Evolutionary conservation across 2,797 vertebrate genomes (phyloP).

Genomic region (Vespertilio murinus): DNA sequence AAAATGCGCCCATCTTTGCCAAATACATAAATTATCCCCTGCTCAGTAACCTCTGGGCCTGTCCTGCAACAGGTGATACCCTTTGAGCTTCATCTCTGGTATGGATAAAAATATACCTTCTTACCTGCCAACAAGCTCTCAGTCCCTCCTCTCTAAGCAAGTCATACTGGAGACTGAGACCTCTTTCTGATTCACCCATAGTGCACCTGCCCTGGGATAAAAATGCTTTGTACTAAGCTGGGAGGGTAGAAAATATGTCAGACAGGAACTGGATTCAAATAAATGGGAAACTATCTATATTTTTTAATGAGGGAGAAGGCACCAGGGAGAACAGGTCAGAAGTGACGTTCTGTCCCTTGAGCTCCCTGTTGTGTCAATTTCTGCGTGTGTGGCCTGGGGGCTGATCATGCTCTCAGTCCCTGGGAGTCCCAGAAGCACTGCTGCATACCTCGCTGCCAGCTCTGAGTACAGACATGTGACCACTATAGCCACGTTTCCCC

Average conservation of each 20-base stretch:
- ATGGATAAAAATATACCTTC: conserved; percentile 65
- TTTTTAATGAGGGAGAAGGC: conserved; percentile 73
- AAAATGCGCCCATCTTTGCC: conserved; percentile 39
- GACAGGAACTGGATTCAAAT: conserved; percentile 13
- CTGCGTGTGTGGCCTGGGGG: conserved; percentile 52
- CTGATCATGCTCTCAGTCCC: neutral
- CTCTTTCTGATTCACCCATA: conserved; percentile 52
- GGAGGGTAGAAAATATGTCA: conserved; percentile 34
- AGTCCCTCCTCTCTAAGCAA: conserved; percentile 54
- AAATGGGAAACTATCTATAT: conserved; percentile 38
- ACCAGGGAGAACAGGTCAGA: conserved; percentile 53
- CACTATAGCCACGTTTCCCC: neutral
- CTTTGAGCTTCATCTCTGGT: conserved; percentile 54
- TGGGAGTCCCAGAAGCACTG: neutral
- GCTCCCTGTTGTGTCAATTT: conserved; percentile 53
- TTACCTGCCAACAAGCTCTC: conserved; percentile 59
- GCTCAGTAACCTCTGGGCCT: conserved; percentile 58
- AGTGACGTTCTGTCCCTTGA: conserved; percentile 42
- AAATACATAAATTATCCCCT: conserved; percentile 46
- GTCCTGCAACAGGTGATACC: conserved; percentile 54
- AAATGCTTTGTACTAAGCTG: neutral
- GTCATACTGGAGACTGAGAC: conserved; percentile 6
- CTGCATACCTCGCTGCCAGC: neutral
- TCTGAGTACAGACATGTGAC: neutral
- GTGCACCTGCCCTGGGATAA: conserved; percentile 40